Base-by-base conservation (phyloP, 2,888 invertebrate species). In the Incurvaria masculella region DNA sequence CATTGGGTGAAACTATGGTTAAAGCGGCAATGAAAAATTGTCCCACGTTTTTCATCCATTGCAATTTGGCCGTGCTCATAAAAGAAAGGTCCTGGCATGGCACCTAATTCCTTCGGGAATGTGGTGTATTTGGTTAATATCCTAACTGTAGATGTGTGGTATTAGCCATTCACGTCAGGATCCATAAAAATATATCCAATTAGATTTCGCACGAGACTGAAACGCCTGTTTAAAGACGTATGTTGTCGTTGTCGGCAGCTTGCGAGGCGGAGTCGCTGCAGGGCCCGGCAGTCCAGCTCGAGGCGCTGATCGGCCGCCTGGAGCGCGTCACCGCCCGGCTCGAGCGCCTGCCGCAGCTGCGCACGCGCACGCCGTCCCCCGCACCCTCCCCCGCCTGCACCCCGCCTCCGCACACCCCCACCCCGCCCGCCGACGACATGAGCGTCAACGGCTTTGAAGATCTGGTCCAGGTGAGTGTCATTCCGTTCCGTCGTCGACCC, bases 381-480 rank as follows among this genome's bases (percentile, higher is more conserved):
- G 68, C 68, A 47, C 57, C 58, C 46, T 67, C 69, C 8, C 69
- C 68, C 33, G 64, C 61, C 49, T 66, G 63, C n/a, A 65, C 69
- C 14, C 66, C 61, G 38, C 63, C 53, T 21, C 60, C 64, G 42
- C 60, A 57, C 21, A 55, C 55, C 16, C 55, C 67, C 0, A 64
- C 68, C 14, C 52, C 55, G 53, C 62, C 52, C 53, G 58, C 63
- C 21, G 65, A 62, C 64, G 74, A 61, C 56, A 92, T 92, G 92
- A 90, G 90, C 63, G 82, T 89, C 55, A 80, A 82, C 60, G 89
- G 87, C 17, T 92, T 85, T 66, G 82, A 85, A 61, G 88, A 89
- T 64, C 81, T 92, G 54, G 65, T 91, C 53, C 76, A 74, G 70
- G 79, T 79, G 49, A 52, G 58, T 47, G 17, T 21, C 4, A 4